Evolutionary conservation across 2,888 invertebrate genomes (phyloP).

Genomic region (Beris chalybata): DNA sequence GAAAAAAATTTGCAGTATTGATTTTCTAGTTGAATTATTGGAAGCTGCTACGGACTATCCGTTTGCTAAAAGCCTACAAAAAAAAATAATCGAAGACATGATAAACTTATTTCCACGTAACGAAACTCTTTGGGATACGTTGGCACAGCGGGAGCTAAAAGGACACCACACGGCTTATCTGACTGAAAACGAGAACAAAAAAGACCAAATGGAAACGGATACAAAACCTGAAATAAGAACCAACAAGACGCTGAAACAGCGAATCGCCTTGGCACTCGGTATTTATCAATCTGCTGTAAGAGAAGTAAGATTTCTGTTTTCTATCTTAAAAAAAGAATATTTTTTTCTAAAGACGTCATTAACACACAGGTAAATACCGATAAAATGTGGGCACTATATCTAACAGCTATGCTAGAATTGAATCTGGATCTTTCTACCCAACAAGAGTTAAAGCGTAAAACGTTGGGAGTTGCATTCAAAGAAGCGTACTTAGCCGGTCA

Average conservation of each 20-base stretch:
- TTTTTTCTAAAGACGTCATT: not conserved
- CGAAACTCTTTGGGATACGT: slow-evolving; percentile 62
- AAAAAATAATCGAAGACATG: slow-evolving; percentile 59
- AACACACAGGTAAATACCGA: slow-evolving; percentile 53
- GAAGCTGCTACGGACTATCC: slow-evolving; percentile 62
- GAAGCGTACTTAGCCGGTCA: slow-evolving; percentile 58
- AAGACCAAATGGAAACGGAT: slow-evolving; percentile 17
- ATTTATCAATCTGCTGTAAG: slow-evolving; percentile 59
- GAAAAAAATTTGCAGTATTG: slow-evolving; percentile 60
- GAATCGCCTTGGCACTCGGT: slow-evolving; percentile 57
- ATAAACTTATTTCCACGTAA: slow-evolving; percentile 58
- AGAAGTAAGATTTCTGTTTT: slow-evolving; percentile 43
- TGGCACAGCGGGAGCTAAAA: slow-evolving; percentile 63
- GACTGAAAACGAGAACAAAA: not conserved
- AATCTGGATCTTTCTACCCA: slow-evolving; percentile 57
- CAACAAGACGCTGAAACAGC: slow-evolving; percentile 51
- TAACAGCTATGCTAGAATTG: slow-evolving; percentile 62
- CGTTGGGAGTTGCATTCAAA: slow-evolving; percentile 58
- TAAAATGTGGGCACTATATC: slow-evolving; percentile 61
- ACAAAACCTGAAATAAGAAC: slow-evolving; percentile 26
- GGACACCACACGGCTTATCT: slow-evolving; percentile 52
- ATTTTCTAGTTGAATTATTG: slow-evolving; percentile 64
- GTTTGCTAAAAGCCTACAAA: slow-evolving; percentile 63
- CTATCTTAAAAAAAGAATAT: not conserved
- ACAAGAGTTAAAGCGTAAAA: slow-evolving; percentile 57